These are phyloP conservation scores for Hedychridium roseum DNA, from an alignment of 2,888 invertebrate genomes.

Conservation along the genomic window DNA sequence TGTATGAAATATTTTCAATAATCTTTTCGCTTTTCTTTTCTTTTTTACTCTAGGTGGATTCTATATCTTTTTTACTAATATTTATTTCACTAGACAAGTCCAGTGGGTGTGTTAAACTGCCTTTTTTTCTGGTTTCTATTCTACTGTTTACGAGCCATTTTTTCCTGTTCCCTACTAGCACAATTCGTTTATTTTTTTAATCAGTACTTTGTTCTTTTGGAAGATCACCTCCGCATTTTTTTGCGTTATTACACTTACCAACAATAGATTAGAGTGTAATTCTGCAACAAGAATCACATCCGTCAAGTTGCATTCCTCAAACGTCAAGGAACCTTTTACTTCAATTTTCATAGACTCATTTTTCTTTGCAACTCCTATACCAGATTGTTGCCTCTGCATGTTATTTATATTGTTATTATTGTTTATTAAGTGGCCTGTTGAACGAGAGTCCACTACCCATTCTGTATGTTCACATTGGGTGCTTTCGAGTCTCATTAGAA, in stretches of 20 bases:
- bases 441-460: constrained; percentile 4
- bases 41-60: no score
- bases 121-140: no score
- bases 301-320: constrained; percentile 1
- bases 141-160: not conserved
- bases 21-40: not conserved
- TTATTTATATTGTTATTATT: not conserved
- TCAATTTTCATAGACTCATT: not conserved
- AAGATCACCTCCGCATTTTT: constrained; percentile 5
- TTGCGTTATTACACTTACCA: constrained; percentile 3
- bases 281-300: constrained; percentile 9
- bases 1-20: constrained; percentile 31
- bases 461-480: no score
- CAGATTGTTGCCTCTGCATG: not conserved
- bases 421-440: constrained; percentile 1
- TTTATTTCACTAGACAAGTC: no score
- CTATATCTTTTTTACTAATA: no score
- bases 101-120: no score
- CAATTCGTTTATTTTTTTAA: not conserved
- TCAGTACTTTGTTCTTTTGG: not conserved
- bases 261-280: constrained; percentile 4
- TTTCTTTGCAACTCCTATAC: constrained; percentile 2
- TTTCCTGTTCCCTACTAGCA: not conserved
- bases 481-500: not conserved
- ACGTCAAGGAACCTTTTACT: not conserved